phyloP scores from a whole-genome alignment of 2,113 vertebrate genomes.

The Coturnix japonica region DNA sequence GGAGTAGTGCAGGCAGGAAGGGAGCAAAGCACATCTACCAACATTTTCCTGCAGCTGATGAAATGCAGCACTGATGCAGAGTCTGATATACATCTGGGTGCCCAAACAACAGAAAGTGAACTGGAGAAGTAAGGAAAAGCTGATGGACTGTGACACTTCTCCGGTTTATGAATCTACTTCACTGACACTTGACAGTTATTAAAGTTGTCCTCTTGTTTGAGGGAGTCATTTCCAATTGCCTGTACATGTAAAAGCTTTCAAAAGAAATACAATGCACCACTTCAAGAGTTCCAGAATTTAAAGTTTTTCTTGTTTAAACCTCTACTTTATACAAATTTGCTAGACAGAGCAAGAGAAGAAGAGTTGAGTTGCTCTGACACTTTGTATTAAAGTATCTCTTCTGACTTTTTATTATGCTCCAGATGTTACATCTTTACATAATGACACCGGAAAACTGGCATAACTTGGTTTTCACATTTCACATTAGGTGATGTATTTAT shows the following conservation, averaged over 20 bases:
- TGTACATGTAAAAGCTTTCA: slow-evolving; percentile 58
- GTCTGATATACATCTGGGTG: not conserved
- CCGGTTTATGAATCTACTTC: slow-evolving; percentile 44
- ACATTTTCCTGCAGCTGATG: not conserved
- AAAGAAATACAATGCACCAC: slow-evolving; percentile 12
- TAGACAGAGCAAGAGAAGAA: not conserved
- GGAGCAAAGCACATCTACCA: not conserved
- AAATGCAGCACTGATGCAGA: not conserved
- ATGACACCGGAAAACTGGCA: not conserved
- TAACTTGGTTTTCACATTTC: not conserved
- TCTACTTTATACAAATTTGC: slow-evolving; percentile 21
- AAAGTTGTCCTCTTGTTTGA: slow-evolving; percentile 56
- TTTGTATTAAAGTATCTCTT: not conserved
- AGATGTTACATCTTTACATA: slow-evolving; percentile 32
- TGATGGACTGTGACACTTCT: slow-evolving; percentile 58
- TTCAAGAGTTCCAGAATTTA: not conserved
- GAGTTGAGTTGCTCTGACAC: slow-evolving; percentile 7
- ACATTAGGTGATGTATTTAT: not conserved
- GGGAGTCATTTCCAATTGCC: slow-evolving; percentile 55
- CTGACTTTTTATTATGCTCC: not conserved
- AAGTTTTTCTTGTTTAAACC: slow-evolving; percentile 45
- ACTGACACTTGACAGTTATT: slow-evolving; percentile 49
- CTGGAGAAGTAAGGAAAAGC: slow-evolving; percentile 35
- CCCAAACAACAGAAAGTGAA: slow-evolving; percentile 1
- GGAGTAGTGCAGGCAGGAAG: not conserved